phyloP scores from a whole-genome alignment of 2,888 invertebrate species.

The Temnothorax rugatulus region DNA sequence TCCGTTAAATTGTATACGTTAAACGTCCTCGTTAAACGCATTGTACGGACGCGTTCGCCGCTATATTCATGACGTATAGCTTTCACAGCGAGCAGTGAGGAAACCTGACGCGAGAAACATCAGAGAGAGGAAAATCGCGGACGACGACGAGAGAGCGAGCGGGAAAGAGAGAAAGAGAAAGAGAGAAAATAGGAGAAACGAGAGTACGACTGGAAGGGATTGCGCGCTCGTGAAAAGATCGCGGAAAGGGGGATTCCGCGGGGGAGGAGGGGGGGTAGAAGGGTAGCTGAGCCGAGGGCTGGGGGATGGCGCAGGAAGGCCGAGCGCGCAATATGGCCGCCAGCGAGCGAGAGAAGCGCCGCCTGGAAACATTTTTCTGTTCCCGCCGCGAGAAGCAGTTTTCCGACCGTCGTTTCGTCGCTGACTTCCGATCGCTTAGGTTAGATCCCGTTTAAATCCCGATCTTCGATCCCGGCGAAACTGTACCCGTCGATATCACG shows the following conservation, averaged over 20 bases:
- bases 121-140: background rate
- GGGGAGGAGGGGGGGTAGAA: background rate
- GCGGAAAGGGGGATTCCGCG: conserved; percentile 52
- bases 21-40: background rate
- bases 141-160: background rate
- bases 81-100: conserved; percentile 8
- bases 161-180: conserved; percentile 42
- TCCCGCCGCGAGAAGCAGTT: conserved; percentile 76
- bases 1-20: background rate
- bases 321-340: conserved; percentile 81
- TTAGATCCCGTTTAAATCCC: conserved; percentile 28
- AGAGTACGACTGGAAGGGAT: conserved; percentile 66
- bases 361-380: conserved; percentile 83
- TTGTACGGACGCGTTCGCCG: background rate
- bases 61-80: background rate
- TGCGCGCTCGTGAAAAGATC: conserved; percentile 67
- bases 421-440: conserved; percentile 36
- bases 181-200: conserved; percentile 62
- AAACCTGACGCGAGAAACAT: conserved; percentile 7
- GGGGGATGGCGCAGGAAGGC: conserved; percentile 48
- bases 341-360: conserved; percentile 80
- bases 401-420: conserved; percentile 39
- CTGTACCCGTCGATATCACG: too few species aligned
- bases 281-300: background rate
- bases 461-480: background rate